These are phyloP conservation scores for Rhagonycha lutea DNA, from an alignment of 2,888 invertebrate genomes.

Conservation along the genomic window DNA sequence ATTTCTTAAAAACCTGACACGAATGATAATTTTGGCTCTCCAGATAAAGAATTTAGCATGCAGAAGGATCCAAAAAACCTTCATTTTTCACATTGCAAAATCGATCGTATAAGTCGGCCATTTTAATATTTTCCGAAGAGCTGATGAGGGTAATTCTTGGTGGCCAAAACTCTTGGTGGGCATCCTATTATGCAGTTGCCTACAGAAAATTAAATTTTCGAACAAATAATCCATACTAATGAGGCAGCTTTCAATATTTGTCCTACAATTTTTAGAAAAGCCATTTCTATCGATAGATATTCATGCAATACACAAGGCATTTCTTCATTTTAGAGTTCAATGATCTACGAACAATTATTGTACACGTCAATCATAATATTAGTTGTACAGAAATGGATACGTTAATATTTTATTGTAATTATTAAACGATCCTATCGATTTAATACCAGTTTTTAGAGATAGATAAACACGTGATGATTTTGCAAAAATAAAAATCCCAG, in stretches of 20 bases:
- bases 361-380: conserved; percentile 31
- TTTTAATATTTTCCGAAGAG: no score
- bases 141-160: neutral
- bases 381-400: conserved; percentile 12
- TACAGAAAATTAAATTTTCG: no score
- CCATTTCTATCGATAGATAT: conserved; percentile 12
- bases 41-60: no score
- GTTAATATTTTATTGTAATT: conserved; percentile 16
- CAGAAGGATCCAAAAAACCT: no score
- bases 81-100: no score
- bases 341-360: conserved; percentile 29
- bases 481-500: conserved; percentile 10
- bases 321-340: conserved; percentile 19
- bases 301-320: conserved; percentile 9
- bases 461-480: conserved; percentile 13
- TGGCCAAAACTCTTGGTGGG: neutral
- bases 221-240: neutral
- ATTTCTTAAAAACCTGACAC: neutral
- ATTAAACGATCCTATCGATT: conserved; percentile 17
- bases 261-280: neutral
- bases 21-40: neutral
- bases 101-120: no score
- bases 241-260: neutral
- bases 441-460: conserved; percentile 8
- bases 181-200: no score